Conservation (phyloP, 2,113 vertebrate genomes). For the Orientallactaga bullata region DNA sequence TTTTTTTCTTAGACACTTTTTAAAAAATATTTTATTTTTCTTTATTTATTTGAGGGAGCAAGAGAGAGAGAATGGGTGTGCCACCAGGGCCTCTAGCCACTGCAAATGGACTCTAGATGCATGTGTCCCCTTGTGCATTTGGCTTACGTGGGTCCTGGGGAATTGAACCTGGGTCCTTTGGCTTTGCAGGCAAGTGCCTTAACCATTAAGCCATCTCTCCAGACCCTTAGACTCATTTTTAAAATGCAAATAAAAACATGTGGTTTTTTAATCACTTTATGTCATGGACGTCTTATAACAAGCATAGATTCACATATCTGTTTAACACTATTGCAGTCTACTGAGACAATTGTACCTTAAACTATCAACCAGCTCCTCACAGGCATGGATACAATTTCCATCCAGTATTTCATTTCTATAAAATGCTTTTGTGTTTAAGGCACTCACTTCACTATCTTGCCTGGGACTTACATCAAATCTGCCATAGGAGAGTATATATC, state of each 20-base stretch:
- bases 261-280: background rate
- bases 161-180: too few relatives aligned
- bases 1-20: background rate
- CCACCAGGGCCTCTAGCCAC: too few relatives aligned
- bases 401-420: constrained; percentile 37
- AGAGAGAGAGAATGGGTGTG: too few relatives aligned
- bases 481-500: background rate
- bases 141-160: too few relatives aligned
- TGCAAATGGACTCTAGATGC: too few relatives aligned
- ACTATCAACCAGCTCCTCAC: background rate
- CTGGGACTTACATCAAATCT: constrained; percentile 39
- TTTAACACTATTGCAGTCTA: background rate
- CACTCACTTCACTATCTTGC: background rate
- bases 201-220: too few relatives aligned
- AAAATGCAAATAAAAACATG: constrained; percentile 8
- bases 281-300: background rate
- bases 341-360: background rate
- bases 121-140: too few relatives aligned
- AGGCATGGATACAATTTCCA: background rate
- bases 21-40: background rate
- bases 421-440: constrained; percentile 43
- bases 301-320: background rate
- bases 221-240: background rate
- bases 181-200: too few relatives aligned
- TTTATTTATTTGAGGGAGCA: too few relatives aligned